Evolutionary conservation across 23 tunicate species (phyloP).

Genomic region (Clavelina lepadiformis): DNA sequence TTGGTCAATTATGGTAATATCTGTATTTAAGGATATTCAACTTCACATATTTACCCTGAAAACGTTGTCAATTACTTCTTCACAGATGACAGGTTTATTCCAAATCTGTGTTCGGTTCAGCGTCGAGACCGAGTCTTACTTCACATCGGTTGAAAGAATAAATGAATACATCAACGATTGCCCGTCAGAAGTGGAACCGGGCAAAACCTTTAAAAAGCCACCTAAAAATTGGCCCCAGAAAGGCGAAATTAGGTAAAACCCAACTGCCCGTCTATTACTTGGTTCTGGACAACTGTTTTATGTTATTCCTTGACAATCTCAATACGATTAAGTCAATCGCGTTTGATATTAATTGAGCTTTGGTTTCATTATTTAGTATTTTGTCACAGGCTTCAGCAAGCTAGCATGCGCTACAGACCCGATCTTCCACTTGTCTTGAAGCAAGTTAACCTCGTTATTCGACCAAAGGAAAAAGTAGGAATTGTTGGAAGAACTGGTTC

Average conservation of each 20-base stretch:
- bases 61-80: too few species aligned
- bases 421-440: constrained; percentile 75
- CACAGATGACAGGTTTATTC: constrained; percentile 84
- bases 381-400: constrained; percentile 42
- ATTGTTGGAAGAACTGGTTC: constrained; percentile 98
- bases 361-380: neutral
- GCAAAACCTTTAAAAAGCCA: constrained; percentile 7
- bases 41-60: too few species aligned
- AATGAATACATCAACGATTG: constrained; percentile 72
- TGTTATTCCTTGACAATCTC: too few species aligned
- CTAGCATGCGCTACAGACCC: constrained; percentile 67
- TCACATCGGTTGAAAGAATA: constrained; percentile 85
- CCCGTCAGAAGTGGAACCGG: constrained; percentile 31
- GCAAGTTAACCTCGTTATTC: constrained; percentile 41
- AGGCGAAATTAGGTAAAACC: constrained; percentile 75
- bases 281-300: too few species aligned
- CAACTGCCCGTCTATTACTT: too few species aligned
- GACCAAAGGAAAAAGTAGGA: constrained; percentile 84
- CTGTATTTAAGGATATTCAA: too few species aligned
- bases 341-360: too few species aligned
- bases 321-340: too few species aligned
- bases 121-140: constrained; percentile 80
- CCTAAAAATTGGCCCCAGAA: constrained; percentile 61
- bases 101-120: constrained; percentile 91
- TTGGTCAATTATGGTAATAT: too few species aligned